Evolutionary conservation across 2,888 invertebrate species (phyloP), one percentile per base, ranked within the genome.

Genomic region (Pherbina coryleti): DNA sequence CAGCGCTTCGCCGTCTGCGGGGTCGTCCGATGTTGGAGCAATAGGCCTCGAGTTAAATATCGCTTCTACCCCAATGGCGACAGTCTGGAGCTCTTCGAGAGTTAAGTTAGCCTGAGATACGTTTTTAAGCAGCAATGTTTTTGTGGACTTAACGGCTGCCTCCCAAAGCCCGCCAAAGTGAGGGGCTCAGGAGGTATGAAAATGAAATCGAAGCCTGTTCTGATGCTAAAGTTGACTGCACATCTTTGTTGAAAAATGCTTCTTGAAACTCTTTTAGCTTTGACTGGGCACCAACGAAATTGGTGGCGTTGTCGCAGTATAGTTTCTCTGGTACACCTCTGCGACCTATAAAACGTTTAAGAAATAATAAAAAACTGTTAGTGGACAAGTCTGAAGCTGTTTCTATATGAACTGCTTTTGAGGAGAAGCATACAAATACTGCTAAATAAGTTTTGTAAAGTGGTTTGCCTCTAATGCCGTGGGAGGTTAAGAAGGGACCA

Each of bases 21-120:
- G 70, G 37, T 37, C 37, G 37, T 37, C 7, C 1, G 37, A 37
- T 8, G 8, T 37, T 37, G 37, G 37, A 7, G 79, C 78, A n/a
- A 82, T 60, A 1, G 83, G 82, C 2, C 82, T 77, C n/a, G 84
- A 82, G 70, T 83, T 84, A 14, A 84, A 71, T 57, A 82, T 79
- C 3, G 82, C 79, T 76, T 83, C 83, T 3, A 82, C 78, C 79
- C 83, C 81, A 31, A 79, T 57, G 3, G 81, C 64, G 2, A 82
- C 67, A 9, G 81, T 80, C 17, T 79, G 75, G 0, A 81, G 57
- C n/a, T 83, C 79, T 76, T 81, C 82, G 19, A 66, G 71, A 5
- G 81, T 81, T 0, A 82, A 22, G 5, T 72, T 34, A 3, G 81
- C 77, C 2, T 77, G 37, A 8, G 76, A 55, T 3, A 78, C 70